phyloP scores from a whole-genome alignment of 2,797 vertebrate species.

The Chelonia mydas region DNA sequence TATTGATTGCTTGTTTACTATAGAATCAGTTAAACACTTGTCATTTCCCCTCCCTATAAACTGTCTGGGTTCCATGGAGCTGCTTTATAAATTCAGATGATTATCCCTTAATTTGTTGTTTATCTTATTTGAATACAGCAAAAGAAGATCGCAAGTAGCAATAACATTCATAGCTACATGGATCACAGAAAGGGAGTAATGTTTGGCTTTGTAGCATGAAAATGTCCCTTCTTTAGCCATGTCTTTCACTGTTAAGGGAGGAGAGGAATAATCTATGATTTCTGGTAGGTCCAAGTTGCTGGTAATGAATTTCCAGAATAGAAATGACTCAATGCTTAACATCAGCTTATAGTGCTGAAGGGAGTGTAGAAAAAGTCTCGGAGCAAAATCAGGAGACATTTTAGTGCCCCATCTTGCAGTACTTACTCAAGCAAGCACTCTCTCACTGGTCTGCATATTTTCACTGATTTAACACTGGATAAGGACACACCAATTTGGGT shows the following conservation, averaged over 20 bases:
- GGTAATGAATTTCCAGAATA: conserved; percentile 34
- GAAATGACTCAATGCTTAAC: conserved; percentile 30
- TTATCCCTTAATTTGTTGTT: neutral
- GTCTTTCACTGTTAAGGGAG: conserved; percentile 17
- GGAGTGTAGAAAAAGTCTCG: neutral
- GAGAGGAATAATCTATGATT: conserved; percentile 31
- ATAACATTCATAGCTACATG: neutral
- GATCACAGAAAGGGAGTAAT: neutral
- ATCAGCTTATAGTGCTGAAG: neutral
- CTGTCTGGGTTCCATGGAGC: neutral
- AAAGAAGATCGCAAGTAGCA: conserved; percentile 7
- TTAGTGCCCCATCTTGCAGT: neutral
- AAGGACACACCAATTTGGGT: neutral
- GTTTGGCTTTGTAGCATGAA: conserved; percentile 37
- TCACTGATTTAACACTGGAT: neutral
- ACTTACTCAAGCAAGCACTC: neutral
- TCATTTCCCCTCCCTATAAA: neutral
- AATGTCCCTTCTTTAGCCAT: conserved; percentile 13
- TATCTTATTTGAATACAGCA: neutral
- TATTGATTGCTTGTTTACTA: conserved; percentile 48
- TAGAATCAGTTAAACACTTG: neutral
- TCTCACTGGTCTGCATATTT: neutral
- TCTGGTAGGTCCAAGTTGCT: neutral
- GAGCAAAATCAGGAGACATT: conserved; percentile 19
- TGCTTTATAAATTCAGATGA: neutral